Evolutionary conservation across 2,797 vertebrate species (phyloP).

Genomic region (Orientallactaga sibirica): DNA sequence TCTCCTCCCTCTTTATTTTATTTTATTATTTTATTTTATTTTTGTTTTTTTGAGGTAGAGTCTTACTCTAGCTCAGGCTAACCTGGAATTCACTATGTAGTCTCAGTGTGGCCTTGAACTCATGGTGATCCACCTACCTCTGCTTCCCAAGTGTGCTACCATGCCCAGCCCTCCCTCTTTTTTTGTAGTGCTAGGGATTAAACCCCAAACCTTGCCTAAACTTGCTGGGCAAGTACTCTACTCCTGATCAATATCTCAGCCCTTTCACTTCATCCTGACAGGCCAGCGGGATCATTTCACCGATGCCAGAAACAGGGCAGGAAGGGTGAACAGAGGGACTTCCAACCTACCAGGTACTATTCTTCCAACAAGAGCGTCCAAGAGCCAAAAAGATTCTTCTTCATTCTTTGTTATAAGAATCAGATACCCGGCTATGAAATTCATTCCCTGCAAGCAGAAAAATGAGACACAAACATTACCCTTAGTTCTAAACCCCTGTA

Average conservation of each 20-base stretch:
- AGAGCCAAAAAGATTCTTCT: slow-evolving; percentile 97
- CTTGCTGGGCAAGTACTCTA: not conserved
- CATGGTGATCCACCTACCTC: no score
- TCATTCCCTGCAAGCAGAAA: slow-evolving; percentile 94
- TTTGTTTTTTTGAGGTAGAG: no score
- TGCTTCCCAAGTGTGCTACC: no score
- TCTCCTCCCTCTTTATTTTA: not conserved
- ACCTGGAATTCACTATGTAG: no score
- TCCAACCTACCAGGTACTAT: slow-evolving; percentile 94
- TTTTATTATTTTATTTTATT: no score
- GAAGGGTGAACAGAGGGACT: not conserved
- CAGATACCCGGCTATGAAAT: slow-evolving; percentile 97
- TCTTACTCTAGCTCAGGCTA: no score
- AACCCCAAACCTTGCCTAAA: not conserved
- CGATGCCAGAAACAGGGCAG: not conserved
- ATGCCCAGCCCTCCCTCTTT: no score
- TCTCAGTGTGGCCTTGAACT: no score
- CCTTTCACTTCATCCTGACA: not conserved
- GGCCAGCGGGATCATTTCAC: no score
- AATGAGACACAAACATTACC: slow-evolving; percentile 5
- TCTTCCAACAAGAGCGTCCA: slow-evolving; percentile 95
- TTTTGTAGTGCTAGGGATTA: not conserved
- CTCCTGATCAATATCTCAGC: not conserved
- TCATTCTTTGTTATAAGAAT: slow-evolving; percentile 96
- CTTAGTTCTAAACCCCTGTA: not conserved